These are phyloP conservation scores for Amazona finschi DNA, from an alignment of 2,797 vertebrate species.

Conservation along the genomic window DNA sequence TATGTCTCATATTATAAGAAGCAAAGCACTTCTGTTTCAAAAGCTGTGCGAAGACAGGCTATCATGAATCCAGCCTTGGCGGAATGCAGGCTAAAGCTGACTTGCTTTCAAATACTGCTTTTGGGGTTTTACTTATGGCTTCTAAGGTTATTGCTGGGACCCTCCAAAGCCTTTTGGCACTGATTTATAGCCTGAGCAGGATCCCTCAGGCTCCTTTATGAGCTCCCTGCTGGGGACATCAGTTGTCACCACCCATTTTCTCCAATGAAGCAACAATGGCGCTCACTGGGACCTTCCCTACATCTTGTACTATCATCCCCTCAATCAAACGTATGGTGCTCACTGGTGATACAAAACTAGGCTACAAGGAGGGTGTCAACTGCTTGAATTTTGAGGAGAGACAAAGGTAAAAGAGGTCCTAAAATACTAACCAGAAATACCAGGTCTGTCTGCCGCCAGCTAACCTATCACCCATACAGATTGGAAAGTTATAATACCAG, in stretches of 20 bases:
- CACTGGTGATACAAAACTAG: background rate
- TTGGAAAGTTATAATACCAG: background rate
- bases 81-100: background rate
- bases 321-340: accelerated
- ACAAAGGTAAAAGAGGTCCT: background rate
- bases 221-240: background rate
- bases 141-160: background rate
- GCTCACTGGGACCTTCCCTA: background rate
- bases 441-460: background rate
- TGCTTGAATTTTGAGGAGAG: background rate
- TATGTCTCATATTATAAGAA: background rate
- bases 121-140: background rate
- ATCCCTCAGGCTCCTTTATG: background rate
- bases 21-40: background rate
- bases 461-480: background rate
- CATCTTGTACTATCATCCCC: too few species aligned
- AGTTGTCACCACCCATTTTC: accelerated
- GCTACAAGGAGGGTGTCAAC: background rate
- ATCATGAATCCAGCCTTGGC: background rate
- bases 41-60: background rate
- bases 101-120: background rate
- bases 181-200: background rate
- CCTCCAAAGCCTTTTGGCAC: background rate
- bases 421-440: background rate
- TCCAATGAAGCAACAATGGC: accelerated